Evolutionary conservation across 2,888 invertebrate genomes (phyloP), one percentile per base, ranked within the genome.

Genomic region (Epinotia nisella): DNA sequence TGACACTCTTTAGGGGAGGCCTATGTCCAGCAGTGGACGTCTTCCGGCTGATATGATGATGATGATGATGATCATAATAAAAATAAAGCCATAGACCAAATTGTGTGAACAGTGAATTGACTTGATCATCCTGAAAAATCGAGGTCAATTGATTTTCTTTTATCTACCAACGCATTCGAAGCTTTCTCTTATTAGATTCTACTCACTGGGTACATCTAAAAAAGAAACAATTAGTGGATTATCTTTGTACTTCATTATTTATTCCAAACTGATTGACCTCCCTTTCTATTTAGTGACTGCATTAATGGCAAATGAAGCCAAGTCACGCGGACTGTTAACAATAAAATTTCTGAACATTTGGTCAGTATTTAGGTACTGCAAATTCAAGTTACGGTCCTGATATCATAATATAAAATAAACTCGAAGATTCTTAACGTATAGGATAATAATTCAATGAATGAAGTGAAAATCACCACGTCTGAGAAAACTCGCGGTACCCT

Each of bases 181-280:
- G 10, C 29, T 64, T 24, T 9, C 3, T 0, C 24, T 5, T 24
- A 64, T 51, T 29, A 64, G 29, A 24, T 64, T 64, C 29, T 17
- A 11, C 10, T 29, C 10, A 51, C 35, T 53, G 35, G n/a, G 15
- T 21, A 21, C 15, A 21, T 15, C 49, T 10, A 35, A 13, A 53
- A 51, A 19, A 53, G 13, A 11, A 17, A 17, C 19, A 53, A 53
- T 17, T 17, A 11, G 17, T 3, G 19, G 17, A 17, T 19, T 35
- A 4, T 19, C 29, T 13, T 1, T 35, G 35, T 41, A 41, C 19
- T 55, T 19, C 39, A 65, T 65, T 39, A 55, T 65, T 55, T 19
- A 65, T 65, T 39, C 19, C 35, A 19, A 64, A 49, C 53, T 53
- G 17, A 64, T 53, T 49, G 35, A 1, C 19, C 35, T 53, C 5